A percentile compares a stretch with the other conserved stretches of the same genome.
phyloP scores from a whole-genome alignment of 1,140 invertebrate genomes.

The Teleogryllus occipitalis region DNA sequence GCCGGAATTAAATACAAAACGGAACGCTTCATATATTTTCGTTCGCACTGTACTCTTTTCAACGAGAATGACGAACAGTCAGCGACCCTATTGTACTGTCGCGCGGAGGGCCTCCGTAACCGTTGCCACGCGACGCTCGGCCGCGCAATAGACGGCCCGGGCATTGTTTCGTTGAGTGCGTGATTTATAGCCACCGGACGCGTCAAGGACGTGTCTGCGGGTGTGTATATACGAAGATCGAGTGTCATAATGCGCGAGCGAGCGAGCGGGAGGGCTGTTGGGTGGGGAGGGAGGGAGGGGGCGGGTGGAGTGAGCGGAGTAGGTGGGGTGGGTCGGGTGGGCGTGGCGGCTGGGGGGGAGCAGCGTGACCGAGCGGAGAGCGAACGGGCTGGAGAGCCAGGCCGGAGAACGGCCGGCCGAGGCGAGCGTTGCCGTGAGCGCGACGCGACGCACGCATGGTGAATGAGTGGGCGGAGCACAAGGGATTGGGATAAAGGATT shows the following conservation, averaged over 20 bases:
- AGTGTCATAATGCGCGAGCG: neutral
- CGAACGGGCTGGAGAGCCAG: neutral
- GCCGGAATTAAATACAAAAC: neutral
- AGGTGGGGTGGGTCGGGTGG: neutral
- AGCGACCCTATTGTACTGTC: neutral
- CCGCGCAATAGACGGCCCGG: neutral
- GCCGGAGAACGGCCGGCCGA: too few species aligned
- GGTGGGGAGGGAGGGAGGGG: neutral
- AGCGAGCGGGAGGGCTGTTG: neutral
- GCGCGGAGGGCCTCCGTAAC: neutral
- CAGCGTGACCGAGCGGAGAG: neutral
- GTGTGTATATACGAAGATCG: neutral
- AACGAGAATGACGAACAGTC: neutral
- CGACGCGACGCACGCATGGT: too few species aligned
- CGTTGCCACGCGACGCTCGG: too few species aligned
- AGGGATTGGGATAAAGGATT: too few species aligned
- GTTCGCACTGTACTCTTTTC: neutral
- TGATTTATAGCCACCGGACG: neutral
- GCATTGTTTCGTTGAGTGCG: neutral
- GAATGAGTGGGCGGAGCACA: too few species aligned
- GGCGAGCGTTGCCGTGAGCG: too few species aligned
- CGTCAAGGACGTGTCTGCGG: neutral
- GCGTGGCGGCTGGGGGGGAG: too few species aligned
- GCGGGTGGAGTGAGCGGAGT: neutral
- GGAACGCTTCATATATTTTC: conserved; percentile 1